These are phyloP conservation scores for Chiloscyllium plagiosum DNA, from an alignment of 2,113 vertebrate genomes.

Conservation along the genomic window DNA sequence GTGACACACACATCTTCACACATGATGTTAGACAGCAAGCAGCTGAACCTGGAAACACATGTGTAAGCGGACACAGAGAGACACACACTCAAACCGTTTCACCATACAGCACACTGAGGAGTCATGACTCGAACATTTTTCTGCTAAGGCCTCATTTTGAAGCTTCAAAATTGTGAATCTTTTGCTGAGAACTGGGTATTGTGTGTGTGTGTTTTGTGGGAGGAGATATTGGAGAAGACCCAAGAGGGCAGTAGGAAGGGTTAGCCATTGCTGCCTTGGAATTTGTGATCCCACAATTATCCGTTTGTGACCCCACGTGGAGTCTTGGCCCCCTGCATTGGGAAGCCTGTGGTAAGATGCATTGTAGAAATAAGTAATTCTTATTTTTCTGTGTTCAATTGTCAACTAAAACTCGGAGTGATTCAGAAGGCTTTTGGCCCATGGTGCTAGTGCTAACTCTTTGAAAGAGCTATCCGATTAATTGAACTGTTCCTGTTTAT, in stretches of 20 bases:
- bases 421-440: not conserved
- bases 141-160: too few species aligned
- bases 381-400: not conserved
- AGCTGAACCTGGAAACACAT: too few species aligned
- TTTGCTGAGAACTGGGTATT: too few species aligned
- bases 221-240: too few species aligned
- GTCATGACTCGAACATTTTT: not conserved
- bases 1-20: not conserved
- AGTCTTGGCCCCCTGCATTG: too few species aligned
- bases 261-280: too few species aligned
- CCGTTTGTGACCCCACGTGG: too few species aligned
- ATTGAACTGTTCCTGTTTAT: not conserved
- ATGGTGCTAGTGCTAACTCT: not conserved
- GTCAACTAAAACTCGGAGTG: not conserved
- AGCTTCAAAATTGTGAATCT: too few species aligned
- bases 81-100: not conserved
- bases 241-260: too few species aligned
- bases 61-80: too few species aligned
- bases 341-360: not conserved
- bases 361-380: not conserved
- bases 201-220: too few species aligned
- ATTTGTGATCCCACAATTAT: too few species aligned
- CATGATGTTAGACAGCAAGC: not conserved
- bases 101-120: not conserved
- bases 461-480: not conserved